Conservation (phyloP, 2,113 vertebrate genomes). For the Kryptolebias marmoratus region DNA sequence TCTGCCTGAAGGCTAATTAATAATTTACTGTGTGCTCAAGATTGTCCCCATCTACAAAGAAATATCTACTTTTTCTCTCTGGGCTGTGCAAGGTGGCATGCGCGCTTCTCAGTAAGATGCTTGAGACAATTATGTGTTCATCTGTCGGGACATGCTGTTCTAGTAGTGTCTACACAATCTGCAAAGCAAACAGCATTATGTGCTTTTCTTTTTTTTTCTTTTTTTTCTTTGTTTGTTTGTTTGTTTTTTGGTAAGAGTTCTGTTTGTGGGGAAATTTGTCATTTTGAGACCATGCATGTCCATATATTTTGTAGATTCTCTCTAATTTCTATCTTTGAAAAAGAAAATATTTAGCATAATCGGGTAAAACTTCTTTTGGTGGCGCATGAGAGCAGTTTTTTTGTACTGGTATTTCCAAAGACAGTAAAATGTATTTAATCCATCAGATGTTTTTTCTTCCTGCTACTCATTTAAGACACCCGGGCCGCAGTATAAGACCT, state of each 20-base stretch:
- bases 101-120: not conserved
- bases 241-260: not conserved
- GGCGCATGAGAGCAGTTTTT: no score
- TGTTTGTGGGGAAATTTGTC: no score
- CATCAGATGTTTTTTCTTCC: no score
- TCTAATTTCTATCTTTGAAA: no score
- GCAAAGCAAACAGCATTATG: not conserved
- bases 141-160: not conserved
- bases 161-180: not conserved
- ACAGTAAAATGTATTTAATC: no score
- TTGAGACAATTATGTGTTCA: not conserved
- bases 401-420: no score
- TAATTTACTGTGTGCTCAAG: conserved; percentile 5
- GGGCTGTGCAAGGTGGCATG: not conserved
- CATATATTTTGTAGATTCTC: no score
- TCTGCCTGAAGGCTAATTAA: not conserved
- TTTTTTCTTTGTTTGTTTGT: not conserved
- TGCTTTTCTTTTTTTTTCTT: not conserved
- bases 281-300: no score
- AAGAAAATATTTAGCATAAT: no score
- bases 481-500: no score
- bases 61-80: not conserved
- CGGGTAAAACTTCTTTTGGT: no score
- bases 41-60: not conserved
- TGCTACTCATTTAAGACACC: no score